phyloP scores from a whole-genome alignment of 92 coral and sea anemone species.

The Umimayanthus kanabou region DNA sequence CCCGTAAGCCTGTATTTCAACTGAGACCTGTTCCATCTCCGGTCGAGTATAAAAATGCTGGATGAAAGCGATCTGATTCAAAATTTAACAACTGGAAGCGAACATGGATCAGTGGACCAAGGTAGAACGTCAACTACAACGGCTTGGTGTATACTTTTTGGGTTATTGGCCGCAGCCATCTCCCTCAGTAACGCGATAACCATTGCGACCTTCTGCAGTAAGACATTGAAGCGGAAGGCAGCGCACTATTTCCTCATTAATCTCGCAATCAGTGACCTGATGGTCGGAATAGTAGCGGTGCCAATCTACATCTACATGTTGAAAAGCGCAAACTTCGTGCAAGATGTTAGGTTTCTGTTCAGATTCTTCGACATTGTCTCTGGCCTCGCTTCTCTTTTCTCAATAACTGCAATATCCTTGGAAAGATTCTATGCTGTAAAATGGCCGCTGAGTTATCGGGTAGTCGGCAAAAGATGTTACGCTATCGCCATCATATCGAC shows the following conservation, averaged over 20 bases:
- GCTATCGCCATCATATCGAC: slow-evolving; percentile 38
- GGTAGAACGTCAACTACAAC: background rate
- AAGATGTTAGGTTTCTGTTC: background rate
- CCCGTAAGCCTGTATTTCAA: no score
- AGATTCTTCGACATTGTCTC: slow-evolving; percentile 65
- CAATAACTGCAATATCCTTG: slow-evolving; percentile 69
- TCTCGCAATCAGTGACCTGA: slow-evolving; percentile 74
- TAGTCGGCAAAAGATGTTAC: slow-evolving; percentile 49
- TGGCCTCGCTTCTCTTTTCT: slow-evolving; percentile 77
- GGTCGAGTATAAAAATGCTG: background rate
- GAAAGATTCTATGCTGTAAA: slow-evolving; percentile 72
- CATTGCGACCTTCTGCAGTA: slow-evolving; percentile 57
- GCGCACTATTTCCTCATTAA: slow-evolving; percentile 70
- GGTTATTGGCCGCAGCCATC: slow-evolving; percentile 56
- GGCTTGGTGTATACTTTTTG: slow-evolving; percentile 75
- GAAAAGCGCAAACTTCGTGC: slow-evolving; percentile 27
- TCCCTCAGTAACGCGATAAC: slow-evolving; percentile 61
- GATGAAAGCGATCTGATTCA: background rate
- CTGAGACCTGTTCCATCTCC: background rate
- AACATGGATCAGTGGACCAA: background rate
- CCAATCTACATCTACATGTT: slow-evolving; percentile 75
- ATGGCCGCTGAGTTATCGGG: slow-evolving; percentile 68
- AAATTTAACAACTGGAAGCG: slow-evolving; percentile 3
- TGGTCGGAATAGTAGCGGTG: slow-evolving; percentile 72
- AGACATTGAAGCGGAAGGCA: slow-evolving; percentile 55